Evolutionary conservation across 1,140 invertebrate genomes (phyloP).

Genomic region (Trachymyrmex cornetzi): DNA sequence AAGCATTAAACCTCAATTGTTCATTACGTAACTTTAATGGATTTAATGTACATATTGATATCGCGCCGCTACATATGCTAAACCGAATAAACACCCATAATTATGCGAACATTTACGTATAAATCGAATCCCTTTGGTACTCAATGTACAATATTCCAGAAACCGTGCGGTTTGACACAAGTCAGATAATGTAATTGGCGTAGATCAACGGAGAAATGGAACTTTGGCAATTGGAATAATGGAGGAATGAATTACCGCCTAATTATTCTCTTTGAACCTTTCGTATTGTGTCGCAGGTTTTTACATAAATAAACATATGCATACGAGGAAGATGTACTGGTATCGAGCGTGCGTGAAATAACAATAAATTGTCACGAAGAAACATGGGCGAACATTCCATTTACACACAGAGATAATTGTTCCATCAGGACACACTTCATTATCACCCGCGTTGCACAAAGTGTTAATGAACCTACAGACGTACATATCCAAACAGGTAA

Average conservation of each 20-base stretch:
- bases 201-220: slow-evolving; percentile 34
- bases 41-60: slow-evolving; percentile 69
- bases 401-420: slow-evolving; percentile 45
- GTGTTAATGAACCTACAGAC: slow-evolving; percentile 57
- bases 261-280: slow-evolving; percentile 5
- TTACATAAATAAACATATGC: background rate
- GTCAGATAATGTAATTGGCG: slow-evolving; percentile 43
- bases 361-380: background rate
- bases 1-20: slow-evolving; percentile 65
- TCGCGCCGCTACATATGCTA: slow-evolving; percentile 55
- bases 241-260: background rate
- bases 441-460: slow-evolving; percentile 24
- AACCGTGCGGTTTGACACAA: slow-evolving; percentile 21
- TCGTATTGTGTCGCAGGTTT: background rate
- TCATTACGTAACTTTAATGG: slow-evolving; percentile 51
- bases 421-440: slow-evolving; percentile 53
- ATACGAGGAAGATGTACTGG: background rate
- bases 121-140: slow-evolving; percentile 29
- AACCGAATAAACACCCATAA: slow-evolving; percentile 56
- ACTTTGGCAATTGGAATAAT: background rate
- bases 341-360: background rate
- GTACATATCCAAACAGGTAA: slow-evolving; percentile 34
- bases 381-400: background rate
- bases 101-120: slow-evolving; percentile 68
- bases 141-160: slow-evolving; percentile 26